phyloP scores from a whole-genome alignment of 2,888 invertebrate species.

The Phengaris arion region DNA sequence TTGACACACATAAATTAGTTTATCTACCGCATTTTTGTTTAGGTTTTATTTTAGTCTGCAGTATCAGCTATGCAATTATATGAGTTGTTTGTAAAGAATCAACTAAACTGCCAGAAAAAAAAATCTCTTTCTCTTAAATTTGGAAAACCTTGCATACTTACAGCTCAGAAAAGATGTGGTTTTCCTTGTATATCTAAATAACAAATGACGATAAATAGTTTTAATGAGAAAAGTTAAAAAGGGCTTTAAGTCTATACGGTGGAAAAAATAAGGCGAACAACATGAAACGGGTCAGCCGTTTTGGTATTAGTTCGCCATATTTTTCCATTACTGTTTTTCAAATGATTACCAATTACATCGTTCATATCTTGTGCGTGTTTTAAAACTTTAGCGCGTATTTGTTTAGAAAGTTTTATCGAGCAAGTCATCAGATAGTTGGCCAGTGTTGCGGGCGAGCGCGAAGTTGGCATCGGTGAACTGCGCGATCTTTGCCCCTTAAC shows the following conservation, averaged over 20 bases:
- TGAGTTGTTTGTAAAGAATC: background rate
- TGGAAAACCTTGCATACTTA: no score
- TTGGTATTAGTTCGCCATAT: background rate
- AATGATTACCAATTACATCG: constrained; percentile 18
- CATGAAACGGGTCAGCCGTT: background rate
- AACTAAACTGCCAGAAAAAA: no score
- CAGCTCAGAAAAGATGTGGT: no score
- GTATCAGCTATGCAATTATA: background rate
- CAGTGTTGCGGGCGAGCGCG: background rate
- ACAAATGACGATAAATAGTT: no score
- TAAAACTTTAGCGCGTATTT: constrained; percentile 4
- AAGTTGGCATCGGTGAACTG: constrained; percentile 9
- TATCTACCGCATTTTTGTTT: constrained; percentile 12
- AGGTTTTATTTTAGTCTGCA: background rate
- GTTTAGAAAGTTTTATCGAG: constrained; percentile 25
- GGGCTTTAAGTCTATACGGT: no score
- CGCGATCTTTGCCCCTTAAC: constrained; percentile 23
- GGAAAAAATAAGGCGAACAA: no score
- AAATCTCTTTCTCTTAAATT: no score
- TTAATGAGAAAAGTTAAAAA: no score
- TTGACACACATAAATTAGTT: constrained; percentile 22
- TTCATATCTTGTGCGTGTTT: constrained; percentile 19
- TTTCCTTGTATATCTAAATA: no score
- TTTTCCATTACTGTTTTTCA: constrained; percentile 1
- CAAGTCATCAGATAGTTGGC: constrained; percentile 19